phyloP scores from a whole-genome alignment of 2,888 invertebrate species.

The Yponomeuta evonymella region DNA sequence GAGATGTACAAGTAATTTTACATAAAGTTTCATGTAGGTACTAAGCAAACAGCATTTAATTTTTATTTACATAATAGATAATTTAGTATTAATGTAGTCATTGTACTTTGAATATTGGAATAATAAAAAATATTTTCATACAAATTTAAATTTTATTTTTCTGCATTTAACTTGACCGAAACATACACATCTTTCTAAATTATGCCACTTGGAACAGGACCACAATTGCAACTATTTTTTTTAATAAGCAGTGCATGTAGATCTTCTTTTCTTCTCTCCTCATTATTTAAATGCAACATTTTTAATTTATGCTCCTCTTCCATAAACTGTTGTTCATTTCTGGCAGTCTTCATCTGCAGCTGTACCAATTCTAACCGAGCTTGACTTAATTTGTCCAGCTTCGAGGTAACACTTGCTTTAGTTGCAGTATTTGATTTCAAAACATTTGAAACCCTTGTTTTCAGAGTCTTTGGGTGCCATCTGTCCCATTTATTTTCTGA shows the following conservation, averaged over 20 bases:
- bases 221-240: slow-evolving; percentile 8
- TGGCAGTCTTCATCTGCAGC: slow-evolving; percentile 18
- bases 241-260: slow-evolving; percentile 13
- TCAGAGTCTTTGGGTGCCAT: slow-evolving; percentile 15
- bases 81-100: no score
- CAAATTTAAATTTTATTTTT: no score
- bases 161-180: not conserved
- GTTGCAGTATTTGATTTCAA: slow-evolving; percentile 2
- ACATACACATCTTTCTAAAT: not conserved
- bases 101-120: no score
- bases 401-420: slow-evolving; percentile 12
- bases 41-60: no score
- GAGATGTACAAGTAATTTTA: no score
- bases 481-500: slow-evolving; percentile 12
- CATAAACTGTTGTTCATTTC: slow-evolving; percentile 11
- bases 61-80: no score
- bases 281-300: slow-evolving; percentile 11
- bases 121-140: no score
- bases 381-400: slow-evolving; percentile 18
- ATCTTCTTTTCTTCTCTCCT: slow-evolving; percentile 19
- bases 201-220: not conserved
- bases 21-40: no score
- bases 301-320: slow-evolving; percentile 18
- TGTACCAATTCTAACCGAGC: slow-evolving; percentile 19
- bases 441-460: slow-evolving; percentile 3